These are phyloP conservation scores for Toxotes chatareus DNA, from an alignment of 2,113 vertebrate genomes.

Conservation along the genomic window DNA sequence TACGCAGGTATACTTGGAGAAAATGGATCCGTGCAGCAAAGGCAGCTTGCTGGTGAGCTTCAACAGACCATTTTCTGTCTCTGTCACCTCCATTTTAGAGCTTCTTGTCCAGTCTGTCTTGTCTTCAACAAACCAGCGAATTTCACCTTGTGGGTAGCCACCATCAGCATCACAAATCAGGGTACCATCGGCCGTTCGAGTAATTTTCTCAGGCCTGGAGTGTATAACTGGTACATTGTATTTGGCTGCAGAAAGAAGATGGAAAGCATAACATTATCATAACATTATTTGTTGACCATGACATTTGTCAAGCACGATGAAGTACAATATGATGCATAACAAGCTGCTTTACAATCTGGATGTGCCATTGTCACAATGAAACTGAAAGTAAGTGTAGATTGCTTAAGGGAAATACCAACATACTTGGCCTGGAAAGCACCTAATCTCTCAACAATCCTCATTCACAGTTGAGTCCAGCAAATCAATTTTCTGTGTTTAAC, in stretches of 20 bases:
- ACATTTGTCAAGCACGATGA: background rate
- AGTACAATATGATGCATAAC: background rate
- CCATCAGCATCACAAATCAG: constrained; percentile 63
- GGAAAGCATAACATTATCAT: background rate
- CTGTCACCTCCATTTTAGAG: rapidly evolving
- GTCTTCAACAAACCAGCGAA: constrained; percentile 71
- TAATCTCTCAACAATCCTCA: background rate
- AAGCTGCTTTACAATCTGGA: too few relatives aligned
- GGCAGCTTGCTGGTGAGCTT: constrained; percentile 65
- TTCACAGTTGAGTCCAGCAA: background rate
- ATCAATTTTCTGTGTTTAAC: background rate
- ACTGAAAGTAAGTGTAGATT: too few relatives aligned
- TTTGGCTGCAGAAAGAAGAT: constrained; percentile 63
- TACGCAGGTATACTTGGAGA: constrained; percentile 40
- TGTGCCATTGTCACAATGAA: too few relatives aligned
- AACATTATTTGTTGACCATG: background rate
- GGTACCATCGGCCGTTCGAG: rapidly evolving
- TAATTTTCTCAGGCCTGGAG: background rate
- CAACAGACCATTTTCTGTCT: constrained; percentile 35
- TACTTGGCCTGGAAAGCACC: constrained; percentile 34
- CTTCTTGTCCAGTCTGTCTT: background rate
- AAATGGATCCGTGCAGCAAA: rapidly evolving
- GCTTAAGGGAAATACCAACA: too few relatives aligned
- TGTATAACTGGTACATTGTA: constrained; percentile 52
- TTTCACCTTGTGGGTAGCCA: constrained; percentile 73